Evolutionary conservation across 1,140 invertebrate genomes (phyloP).

Genomic region (Cyclargus thomasi): DNA sequence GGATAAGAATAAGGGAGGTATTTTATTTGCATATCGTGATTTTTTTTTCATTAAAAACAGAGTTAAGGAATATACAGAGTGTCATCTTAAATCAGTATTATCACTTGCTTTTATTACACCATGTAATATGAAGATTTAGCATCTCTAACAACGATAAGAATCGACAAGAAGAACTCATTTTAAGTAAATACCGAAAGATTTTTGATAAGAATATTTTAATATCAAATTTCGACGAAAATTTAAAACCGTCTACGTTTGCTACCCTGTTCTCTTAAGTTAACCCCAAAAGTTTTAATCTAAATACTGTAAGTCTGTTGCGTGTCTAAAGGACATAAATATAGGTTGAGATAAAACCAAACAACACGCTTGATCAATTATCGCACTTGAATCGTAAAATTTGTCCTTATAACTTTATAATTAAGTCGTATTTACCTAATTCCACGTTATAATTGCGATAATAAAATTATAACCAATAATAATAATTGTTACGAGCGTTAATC

Average conservation of each 20-base stretch:
- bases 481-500: neutral
- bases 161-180: too few relatives aligned
- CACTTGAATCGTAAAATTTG: conserved; percentile 10
- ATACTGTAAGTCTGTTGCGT: neutral
- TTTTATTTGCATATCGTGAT: too few relatives aligned
- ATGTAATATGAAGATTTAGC: too few relatives aligned
- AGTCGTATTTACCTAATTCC: conserved; percentile 6
- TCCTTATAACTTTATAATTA: conserved; percentile 12
- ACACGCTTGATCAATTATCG: conserved; percentile 14
- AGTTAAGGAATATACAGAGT: too few relatives aligned
- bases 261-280: neutral
- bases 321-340: conserved; percentile 5
- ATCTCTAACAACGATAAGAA: too few relatives aligned
- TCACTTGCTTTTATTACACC: too few relatives aligned
- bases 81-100: too few relatives aligned
- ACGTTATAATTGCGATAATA: neutral
- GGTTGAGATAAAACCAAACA: neutral
- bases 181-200: too few relatives aligned
- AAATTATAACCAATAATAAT: neutral
- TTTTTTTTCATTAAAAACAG: too few relatives aligned
- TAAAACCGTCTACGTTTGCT: neutral
- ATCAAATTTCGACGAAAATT: neutral
- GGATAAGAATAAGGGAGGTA: too few relatives aligned
- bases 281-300: neutral
- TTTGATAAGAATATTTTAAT: too few relatives aligned